phyloP scores from a whole-genome alignment of 2,797 vertebrate genomes.

The Apogon hyalosoma region DNA sequence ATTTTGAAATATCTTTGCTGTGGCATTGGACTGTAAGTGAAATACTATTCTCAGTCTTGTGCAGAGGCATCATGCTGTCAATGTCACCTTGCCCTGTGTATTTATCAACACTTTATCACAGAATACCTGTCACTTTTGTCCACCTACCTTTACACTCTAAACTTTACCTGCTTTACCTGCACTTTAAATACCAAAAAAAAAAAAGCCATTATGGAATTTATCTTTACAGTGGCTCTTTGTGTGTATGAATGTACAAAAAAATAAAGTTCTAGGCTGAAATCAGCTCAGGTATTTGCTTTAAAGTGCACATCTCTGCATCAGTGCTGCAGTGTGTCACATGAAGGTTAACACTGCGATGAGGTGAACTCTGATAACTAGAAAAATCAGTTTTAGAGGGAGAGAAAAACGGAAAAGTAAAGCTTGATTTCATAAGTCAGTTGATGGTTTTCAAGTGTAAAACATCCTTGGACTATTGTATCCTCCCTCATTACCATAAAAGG shows the following conservation, averaged over 20 bases:
- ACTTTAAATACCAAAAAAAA: not conserved
- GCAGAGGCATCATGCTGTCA: slow-evolving; percentile 21
- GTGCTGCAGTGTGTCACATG: not conserved
- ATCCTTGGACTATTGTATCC: slow-evolving; percentile 10
- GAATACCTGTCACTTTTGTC: slow-evolving; percentile 21
- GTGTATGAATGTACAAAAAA: not conserved
- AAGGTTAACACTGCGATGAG: not conserved
- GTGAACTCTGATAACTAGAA: not conserved
- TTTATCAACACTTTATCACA: slow-evolving; percentile 37
- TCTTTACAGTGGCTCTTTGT: not conserved
- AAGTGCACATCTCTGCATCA: slow-evolving; percentile 4
- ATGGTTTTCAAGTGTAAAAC: slow-evolving; percentile 10
- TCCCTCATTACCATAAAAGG: slow-evolving; percentile 30
- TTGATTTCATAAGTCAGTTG: slow-evolving; percentile 1
- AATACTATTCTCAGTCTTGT: slow-evolving; percentile 1
- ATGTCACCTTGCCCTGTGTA: slow-evolving; percentile 41
- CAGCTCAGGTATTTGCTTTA: slow-evolving; percentile 5
- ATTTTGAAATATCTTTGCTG: not conserved
- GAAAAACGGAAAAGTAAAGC: not conserved
- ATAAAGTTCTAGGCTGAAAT: slow-evolving; percentile 4
- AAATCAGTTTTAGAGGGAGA: not conserved
- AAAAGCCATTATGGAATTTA: not conserved
- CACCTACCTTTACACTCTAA: not conserved
- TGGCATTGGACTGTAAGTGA: slow-evolving; percentile 14
- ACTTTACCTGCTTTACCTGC: slow-evolving; percentile 7